Base-by-base conservation (phyloP, 2,113 vertebrate species). In the Climacteris rufus region DNA sequence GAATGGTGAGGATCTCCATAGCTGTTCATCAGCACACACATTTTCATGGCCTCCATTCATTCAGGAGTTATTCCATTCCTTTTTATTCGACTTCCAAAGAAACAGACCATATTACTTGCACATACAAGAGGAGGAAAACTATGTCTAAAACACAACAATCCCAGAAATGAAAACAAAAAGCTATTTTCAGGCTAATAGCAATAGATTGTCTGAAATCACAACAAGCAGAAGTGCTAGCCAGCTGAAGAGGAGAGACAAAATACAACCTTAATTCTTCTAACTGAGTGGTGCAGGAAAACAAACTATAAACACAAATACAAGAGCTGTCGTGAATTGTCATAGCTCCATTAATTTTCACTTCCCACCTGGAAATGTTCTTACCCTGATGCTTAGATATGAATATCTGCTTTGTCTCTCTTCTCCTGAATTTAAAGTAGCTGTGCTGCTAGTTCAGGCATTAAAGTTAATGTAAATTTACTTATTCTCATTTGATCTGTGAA, bases 381-480 rank as follows among this genome's bases (percentile, higher is more conserved):
- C 14, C 13, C 17, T 77, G 53, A 75, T 31, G 17, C 76, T 90
- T 52, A 57, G 44, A 91, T 79, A 63, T 35, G 30, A 71, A 13
- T 92, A 79, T 88, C 69, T 80, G 76, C 54, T 90, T 91, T 84
- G 57, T 56, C 59, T 84, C 24, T 84, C 59, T 84, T 35, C 75
- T 44, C 45, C 54, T 71, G 89, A 94, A 95, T 94, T 65, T 89
- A 8, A 93, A 96, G 53, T 74, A 86, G 84, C 44, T 91, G n/a
- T 37, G 42, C 45, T 78, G 69, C 64, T 63, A 78, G 65, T 60
- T 79, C 84, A 91, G 37, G 59, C 79, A 68, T 57, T 88, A 77
- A 35, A 70, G 69, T 83, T 85, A 89, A 94, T 93, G 85, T 42
- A 88, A 88, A 96, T 94, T 83, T 88, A 92, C 83, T 90, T 92